Base-by-base conservation (phyloP, 2,888 invertebrate species). In the Abrostola triplasia region DNA sequence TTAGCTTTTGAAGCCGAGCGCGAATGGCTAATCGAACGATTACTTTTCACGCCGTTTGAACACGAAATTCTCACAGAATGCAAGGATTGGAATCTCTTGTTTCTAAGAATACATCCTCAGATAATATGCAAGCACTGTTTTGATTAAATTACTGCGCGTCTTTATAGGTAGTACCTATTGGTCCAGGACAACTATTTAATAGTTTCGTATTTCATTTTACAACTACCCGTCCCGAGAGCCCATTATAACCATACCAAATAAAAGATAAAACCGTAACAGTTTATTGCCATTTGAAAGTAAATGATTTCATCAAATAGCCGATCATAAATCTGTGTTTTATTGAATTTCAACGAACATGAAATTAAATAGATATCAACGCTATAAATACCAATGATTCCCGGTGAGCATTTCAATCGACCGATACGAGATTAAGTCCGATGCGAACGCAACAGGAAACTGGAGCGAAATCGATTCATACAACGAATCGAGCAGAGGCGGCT, bases 11-110 rank as follows among this genome's bases (percentile, higher is more conserved):
- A 87, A 88, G 81, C 85, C 84, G 82, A 88, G 85, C 85, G 84
- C 86, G 87, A 93, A 91, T 90, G 87, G 92, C 87, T 92, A 92
- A 93, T 93, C 92, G 91, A 92, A 90, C 89, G 92, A 92, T 92
- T 92, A 92, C 91, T 93, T 93, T 92, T 91, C 90, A 91, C 90
- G 85, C 89, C 82, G 86, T 88, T 91, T 91, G 89, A 88, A 86
- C 92, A 88, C 86, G 82, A 84, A 90, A 88, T 88, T 88, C 88
- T 85, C 77, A 76, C 70, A 79, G 81, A 86, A 83, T 88, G 85
- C 83, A 85, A 83, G 84, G 82, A 81, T 80, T 81, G 78, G 79
- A 84, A 80, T 84, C 80, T 80, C 79, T 73, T 78, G 77, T 78
- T 71, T 57, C 47, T 60, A 57, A 55, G 57, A 68, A 65, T 76